These are phyloP conservation scores for Monoplex corrugatus DNA, from an alignment of 2,888 invertebrate genomes.

Conservation along the genomic window DNA sequence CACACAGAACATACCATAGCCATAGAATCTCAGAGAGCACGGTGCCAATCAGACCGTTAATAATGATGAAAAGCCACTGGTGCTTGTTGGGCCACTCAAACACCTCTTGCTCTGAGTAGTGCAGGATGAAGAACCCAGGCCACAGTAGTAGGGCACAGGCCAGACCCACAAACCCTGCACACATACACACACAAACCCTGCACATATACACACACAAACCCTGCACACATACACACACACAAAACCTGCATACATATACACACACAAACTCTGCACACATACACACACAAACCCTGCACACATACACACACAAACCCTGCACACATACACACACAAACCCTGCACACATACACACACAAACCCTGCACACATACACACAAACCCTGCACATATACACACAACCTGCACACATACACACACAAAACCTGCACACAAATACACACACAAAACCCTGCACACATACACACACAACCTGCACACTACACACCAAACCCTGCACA, in stretches of 20 bases:
- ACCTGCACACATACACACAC: too few species aligned
- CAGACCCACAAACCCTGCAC: slow-evolving; percentile 94
- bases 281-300: neutral
- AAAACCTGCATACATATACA: too few species aligned
- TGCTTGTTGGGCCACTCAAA: slow-evolving; percentile 92
- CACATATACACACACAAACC: neutral
- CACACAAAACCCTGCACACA: neutral
- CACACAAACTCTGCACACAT: neutral
- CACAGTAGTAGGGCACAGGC: slow-evolving; percentile 93
- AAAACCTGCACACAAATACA: neutral
- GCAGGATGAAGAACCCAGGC: slow-evolving; percentile 93
- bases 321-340: neutral
- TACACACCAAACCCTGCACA: neutral
- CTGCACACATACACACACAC: neutral
- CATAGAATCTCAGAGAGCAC: slow-evolving; percentile 95
- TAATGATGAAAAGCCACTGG: slow-evolving; percentile 90
- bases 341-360: neutral
- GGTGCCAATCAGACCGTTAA: slow-evolving; percentile 95
- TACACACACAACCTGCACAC: neutral
- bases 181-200: neutral
- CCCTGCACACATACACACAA: neutral
- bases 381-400: neutral
- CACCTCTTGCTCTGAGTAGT: slow-evolving; percentile 90
- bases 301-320: neutral
- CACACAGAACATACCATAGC: slow-evolving; percentile 88